Conservation (phyloP, 1,140 invertebrate genomes). For the Drosophila pseudoobscura region DNA sequence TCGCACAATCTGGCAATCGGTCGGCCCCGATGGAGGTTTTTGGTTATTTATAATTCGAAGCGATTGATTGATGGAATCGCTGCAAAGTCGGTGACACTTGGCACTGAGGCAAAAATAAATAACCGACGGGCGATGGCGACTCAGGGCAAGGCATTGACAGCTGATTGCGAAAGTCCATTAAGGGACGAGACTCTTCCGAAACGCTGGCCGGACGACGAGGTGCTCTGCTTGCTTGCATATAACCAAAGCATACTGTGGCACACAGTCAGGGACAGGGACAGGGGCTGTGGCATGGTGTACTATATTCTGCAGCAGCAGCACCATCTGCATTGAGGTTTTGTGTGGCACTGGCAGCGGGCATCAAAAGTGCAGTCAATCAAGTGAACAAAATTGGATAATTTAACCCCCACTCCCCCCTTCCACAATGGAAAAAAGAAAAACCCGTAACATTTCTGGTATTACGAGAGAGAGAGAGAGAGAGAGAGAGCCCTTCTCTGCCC, state of each 20-base stretch:
- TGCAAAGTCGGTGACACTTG: conserved; percentile 80
- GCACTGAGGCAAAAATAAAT: conserved; percentile 79
- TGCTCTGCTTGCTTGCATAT: conserved; percentile 28
- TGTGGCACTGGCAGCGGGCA: conserved; percentile 52
- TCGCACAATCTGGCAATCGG: conserved; percentile 43
- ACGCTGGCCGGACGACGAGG: conserved; percentile 33
- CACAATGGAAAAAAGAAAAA: conserved; percentile 27
- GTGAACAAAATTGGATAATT: conserved; percentile 72
- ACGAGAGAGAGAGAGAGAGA: conserved; percentile 4
- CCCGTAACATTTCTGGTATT: conserved; percentile 39
- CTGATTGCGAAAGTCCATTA: conserved; percentile 81
- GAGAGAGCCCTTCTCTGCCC: neutral
- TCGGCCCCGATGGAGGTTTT: conserved; percentile 44
- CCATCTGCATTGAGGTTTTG: conserved; percentile 58
- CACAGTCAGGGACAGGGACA: neutral
- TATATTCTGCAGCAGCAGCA: conserved; percentile 11
- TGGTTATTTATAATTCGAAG: conserved; percentile 78
- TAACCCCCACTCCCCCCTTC: conserved; percentile 2
- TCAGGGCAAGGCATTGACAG: conserved; percentile 73
- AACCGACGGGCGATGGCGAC: conserved; percentile 37
- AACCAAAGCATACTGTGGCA: conserved; percentile 3
- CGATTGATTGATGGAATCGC: conserved; percentile 78
- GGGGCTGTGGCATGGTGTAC: neutral
- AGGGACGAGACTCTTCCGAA: conserved; percentile 16
- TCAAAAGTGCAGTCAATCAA: conserved; percentile 79